phyloP scores from a whole-genome alignment of 2,113 vertebrate genomes.

The Hippocampus barbouri region DNA sequence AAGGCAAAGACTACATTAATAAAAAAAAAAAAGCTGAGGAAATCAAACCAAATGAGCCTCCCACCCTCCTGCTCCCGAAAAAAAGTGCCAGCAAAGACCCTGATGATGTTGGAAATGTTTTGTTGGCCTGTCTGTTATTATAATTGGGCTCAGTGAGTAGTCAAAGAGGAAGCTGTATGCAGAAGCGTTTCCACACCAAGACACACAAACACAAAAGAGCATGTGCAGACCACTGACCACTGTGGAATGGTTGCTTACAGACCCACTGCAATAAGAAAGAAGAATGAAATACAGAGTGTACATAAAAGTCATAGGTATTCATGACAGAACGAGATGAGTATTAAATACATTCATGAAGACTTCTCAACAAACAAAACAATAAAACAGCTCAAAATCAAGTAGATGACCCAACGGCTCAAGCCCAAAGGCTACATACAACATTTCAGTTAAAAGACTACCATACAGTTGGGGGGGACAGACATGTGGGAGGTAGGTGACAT shows the following conservation, averaged over 20 bases:
- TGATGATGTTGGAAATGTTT: background rate
- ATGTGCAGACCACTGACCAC: background rate
- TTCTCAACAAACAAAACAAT: slow-evolving; percentile 41
- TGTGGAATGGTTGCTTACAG: slow-evolving; percentile 1
- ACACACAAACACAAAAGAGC: background rate
- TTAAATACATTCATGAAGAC: slow-evolving; percentile 69
- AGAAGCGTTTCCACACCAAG: background rate
- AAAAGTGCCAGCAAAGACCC: slow-evolving; percentile 18
- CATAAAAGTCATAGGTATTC: slow-evolving; percentile 27
- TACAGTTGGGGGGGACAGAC: background rate
- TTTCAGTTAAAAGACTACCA: slow-evolving; percentile 33
- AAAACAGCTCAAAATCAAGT: slow-evolving; percentile 33
- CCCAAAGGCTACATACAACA: slow-evolving; percentile 21
- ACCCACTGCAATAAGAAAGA: slow-evolving; percentile 4
- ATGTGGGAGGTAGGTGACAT: background rate
- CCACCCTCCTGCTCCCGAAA: background rate
- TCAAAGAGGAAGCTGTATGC: background rate
- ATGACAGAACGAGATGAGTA: slow-evolving; percentile 30
- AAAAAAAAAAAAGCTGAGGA: slow-evolving; percentile 20
- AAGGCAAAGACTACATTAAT: slow-evolving; percentile 48
- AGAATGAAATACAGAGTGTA: slow-evolving; percentile 7
- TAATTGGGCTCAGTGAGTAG: slow-evolving; percentile 3
- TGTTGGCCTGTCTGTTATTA: slow-evolving; percentile 16
- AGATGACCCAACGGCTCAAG: slow-evolving; percentile 40
- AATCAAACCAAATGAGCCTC: slow-evolving; percentile 1